Percentiles rank a stretch among this genome's conserved stretches.
phyloP scores from a whole-genome alignment of 2,113 vertebrate genomes.

The Amia ocellicauda region DNA sequence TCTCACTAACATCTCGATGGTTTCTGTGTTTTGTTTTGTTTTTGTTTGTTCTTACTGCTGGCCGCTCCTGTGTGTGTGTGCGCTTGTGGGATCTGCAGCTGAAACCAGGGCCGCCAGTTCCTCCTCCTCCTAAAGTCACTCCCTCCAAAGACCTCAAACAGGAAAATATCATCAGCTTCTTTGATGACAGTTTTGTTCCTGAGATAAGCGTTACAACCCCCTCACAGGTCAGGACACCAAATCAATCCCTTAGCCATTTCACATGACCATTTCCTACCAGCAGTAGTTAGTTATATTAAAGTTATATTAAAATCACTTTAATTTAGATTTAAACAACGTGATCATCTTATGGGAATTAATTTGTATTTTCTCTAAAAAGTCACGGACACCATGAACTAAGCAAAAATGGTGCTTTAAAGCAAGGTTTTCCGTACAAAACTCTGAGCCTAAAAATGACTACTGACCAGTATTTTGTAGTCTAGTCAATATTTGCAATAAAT shows the following conservation, averaged over 20 bases:
- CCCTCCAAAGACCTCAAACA: slow-evolving; percentile 94
- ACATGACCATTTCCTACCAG: background rate
- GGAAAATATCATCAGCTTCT: slow-evolving; percentile 94
- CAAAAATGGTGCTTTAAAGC: too few relatives aligned
- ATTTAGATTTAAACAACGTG: too few relatives aligned
- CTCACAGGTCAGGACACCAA: slow-evolving; percentile 80
- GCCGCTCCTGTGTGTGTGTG: slow-evolving; percentile 25
- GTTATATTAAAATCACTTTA: too few relatives aligned
- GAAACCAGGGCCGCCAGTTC: slow-evolving; percentile 85
- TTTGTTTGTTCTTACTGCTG: slow-evolving; percentile 31
- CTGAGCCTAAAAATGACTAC: too few relatives aligned
- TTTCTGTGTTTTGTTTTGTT: too few relatives aligned
- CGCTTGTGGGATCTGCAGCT: slow-evolving; percentile 60
- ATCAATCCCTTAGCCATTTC: background rate
- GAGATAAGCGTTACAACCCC: slow-evolving; percentile 95
- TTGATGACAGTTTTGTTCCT: slow-evolving; percentile 88
- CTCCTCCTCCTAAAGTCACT: slow-evolving; percentile 94
- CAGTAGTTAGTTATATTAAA: too few relatives aligned
- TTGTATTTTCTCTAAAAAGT: too few relatives aligned
- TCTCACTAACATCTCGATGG: slow-evolving; percentile 30
- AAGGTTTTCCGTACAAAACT: too few relatives aligned
- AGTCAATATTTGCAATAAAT: too few relatives aligned
- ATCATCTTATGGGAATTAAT: too few relatives aligned
- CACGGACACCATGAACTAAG: too few relatives aligned
- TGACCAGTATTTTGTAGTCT: too few relatives aligned